These are phyloP conservation scores for Meteorus cinctellus DNA, from an alignment of 2,888 invertebrate species.

Conservation along the genomic window DNA sequence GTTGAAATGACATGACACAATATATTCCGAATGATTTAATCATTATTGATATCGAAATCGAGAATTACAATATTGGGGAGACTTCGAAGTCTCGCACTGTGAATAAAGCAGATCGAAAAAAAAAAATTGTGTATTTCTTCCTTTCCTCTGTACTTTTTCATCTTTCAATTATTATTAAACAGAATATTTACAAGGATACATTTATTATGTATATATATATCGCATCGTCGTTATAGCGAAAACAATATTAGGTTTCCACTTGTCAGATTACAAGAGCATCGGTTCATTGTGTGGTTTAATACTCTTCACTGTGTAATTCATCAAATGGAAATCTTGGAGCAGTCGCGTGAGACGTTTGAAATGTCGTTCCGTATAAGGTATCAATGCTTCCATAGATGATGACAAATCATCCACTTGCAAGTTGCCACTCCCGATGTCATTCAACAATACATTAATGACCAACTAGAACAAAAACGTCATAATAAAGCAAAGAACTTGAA, in stretches of 20 bases:
- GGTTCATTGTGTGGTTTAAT: slow-evolving; percentile 79
- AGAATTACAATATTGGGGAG: neutral
- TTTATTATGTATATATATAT: slow-evolving; percentile 19
- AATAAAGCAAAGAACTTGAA: neutral
- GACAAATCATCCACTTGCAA: slow-evolving; percentile 79
- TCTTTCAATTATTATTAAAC: slow-evolving; percentile 11
- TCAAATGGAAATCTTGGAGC: slow-evolving; percentile 86
- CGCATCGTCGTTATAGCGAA: neutral
- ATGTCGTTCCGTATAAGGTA: slow-evolving; percentile 92
- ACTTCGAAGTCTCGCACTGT: neutral
- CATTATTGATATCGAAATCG: slow-evolving; percentile 1
- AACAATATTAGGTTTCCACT: neutral
- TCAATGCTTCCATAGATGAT: slow-evolving; percentile 82
- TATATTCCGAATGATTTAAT: slow-evolving; percentile 13
- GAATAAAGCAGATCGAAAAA: neutral
- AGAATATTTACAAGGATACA: slow-evolving; percentile 36
- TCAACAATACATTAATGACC: slow-evolving; percentile 84
- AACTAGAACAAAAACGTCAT: slow-evolving; percentile 75
- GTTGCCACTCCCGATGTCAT: slow-evolving; percentile 79
- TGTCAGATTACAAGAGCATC: slow-evolving; percentile 22
- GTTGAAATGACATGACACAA: slow-evolving; percentile 23
- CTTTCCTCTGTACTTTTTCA: neutral
- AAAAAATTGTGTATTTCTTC: slow-evolving; percentile 14
- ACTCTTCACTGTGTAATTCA: slow-evolving; percentile 86
- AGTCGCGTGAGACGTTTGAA: slow-evolving; percentile 85